A percentile compares a stretch with the other conserved stretches of the same genome.
Conservation (phyloP, 2,797 vertebrate genomes). For the Jordanella pulchra region DNA sequence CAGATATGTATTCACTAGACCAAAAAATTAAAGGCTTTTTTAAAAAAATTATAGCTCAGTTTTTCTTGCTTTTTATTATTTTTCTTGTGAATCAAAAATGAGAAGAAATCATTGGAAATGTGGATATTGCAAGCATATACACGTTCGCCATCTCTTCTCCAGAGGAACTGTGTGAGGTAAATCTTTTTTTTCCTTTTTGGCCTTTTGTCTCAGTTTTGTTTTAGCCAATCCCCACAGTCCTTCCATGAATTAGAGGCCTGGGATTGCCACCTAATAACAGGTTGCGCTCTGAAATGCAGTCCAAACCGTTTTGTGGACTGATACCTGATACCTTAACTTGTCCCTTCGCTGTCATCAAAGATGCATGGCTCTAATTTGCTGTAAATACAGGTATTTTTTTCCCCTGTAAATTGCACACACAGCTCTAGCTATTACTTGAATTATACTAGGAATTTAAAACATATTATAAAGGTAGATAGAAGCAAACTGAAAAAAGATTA, state of each 20-base stretch:
- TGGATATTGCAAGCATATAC: conserved; percentile 6
- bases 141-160: conserved; percentile 2
- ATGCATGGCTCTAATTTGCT: conserved; percentile 78
- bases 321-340: conserved; percentile 73
- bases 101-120: background rate
- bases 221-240: conserved; percentile 32
- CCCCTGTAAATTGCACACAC: conserved; percentile 72
- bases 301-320: conserved; percentile 58
- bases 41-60: background rate
- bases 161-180: conserved; percentile 44
- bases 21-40: background rate
- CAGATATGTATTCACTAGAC: background rate
- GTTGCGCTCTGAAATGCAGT: conserved; percentile 43
- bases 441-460: conserved; percentile 71
- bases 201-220: conserved; percentile 45
- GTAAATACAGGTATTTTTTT: conserved; percentile 73
- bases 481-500: conserved; percentile 50
- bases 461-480: conserved; percentile 63
- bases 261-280: conserved; percentile 69
- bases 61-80: background rate
- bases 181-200: conserved; percentile 15
- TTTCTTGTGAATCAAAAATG: background rate
- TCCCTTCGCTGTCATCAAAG: conserved; percentile 74
- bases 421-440: conserved; percentile 69
- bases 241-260: conserved; percentile 63